phyloP scores from a whole-genome alignment of 2,888 invertebrate species.

The Oxyteleia sp. region DNA sequence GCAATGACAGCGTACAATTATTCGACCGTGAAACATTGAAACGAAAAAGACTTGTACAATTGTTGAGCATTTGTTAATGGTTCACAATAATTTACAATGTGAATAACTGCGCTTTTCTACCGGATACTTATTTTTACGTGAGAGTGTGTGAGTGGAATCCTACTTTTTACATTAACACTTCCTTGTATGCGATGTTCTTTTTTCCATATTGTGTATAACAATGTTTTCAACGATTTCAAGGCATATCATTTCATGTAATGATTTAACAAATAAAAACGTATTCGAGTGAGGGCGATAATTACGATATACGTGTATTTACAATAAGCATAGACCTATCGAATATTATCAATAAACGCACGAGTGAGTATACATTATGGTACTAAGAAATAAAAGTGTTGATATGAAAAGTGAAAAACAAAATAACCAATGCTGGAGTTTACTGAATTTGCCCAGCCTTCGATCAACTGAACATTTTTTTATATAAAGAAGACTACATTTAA shows the following conservation, averaged over 20 bases:
- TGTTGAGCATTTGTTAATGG: constrained; percentile 19
- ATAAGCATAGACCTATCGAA: constrained; percentile 58
- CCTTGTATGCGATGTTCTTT: constrained; percentile 12
- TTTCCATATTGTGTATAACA: constrained; percentile 11
- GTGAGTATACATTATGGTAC: constrained; percentile 58
- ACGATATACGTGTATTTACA: constrained; percentile 63
- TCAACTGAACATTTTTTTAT: not conserved
- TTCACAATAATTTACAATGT: constrained; percentile 22
- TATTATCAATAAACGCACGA: constrained; percentile 61
- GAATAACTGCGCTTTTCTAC: constrained; percentile 48
- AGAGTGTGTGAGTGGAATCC: constrained; percentile 30
- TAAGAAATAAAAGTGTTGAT: constrained; percentile 67
- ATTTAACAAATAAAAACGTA: constrained; percentile 44
- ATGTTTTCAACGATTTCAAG: constrained; percentile 17
- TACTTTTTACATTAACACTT: constrained; percentile 43
- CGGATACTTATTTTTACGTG: constrained; percentile 26
- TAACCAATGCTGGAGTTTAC: not conserved
- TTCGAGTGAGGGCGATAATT: constrained; percentile 59
- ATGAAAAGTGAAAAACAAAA: constrained; percentile 30
- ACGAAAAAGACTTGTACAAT: constrained; percentile 37
- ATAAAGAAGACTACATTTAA: no score
- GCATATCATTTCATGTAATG: constrained; percentile 30
- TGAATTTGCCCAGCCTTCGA: constrained; percentile 1
- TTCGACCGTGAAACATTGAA: constrained; percentile 1
- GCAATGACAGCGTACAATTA: constrained; percentile 13